phyloP scores from a whole-genome alignment of 2,113 vertebrate genomes.

The Chunga burmeisteri region DNA sequence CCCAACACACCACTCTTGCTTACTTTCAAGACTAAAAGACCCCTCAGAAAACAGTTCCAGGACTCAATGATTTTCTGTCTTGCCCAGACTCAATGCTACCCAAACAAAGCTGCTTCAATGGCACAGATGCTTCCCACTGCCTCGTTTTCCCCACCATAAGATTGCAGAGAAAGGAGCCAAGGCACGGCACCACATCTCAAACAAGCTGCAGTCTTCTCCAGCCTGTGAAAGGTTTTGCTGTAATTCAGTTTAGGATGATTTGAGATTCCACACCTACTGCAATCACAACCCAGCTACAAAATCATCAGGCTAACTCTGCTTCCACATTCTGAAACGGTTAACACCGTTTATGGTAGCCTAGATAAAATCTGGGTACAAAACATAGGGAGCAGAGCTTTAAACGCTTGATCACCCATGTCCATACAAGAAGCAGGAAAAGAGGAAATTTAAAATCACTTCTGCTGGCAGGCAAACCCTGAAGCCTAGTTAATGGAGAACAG shows the following conservation, averaged over 20 bases:
- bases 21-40: not conserved
- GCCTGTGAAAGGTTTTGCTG: not conserved
- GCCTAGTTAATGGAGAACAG: not conserved
- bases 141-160: accelerated
- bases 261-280: not conserved
- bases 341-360: not conserved
- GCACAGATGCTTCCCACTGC: not conserved
- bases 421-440: not conserved
- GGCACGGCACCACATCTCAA: not conserved
- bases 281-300: not conserved
- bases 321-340: not conserved
- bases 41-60: not conserved
- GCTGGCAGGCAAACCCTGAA: not conserved
- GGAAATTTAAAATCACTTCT: not conserved
- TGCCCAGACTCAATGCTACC: not conserved
- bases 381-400: not conserved
- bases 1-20: not conserved
- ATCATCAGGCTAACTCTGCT: not conserved
- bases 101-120: not conserved
- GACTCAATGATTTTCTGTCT: not conserved
- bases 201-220: not conserved
- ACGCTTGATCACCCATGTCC: accelerated
- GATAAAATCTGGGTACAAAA: not conserved
- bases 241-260: not conserved
- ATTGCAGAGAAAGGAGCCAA: not conserved